These are phyloP conservation scores for Cervus canadensis DNA, from an alignment of 2,113 vertebrate genomes.

Conservation along the genomic window DNA sequence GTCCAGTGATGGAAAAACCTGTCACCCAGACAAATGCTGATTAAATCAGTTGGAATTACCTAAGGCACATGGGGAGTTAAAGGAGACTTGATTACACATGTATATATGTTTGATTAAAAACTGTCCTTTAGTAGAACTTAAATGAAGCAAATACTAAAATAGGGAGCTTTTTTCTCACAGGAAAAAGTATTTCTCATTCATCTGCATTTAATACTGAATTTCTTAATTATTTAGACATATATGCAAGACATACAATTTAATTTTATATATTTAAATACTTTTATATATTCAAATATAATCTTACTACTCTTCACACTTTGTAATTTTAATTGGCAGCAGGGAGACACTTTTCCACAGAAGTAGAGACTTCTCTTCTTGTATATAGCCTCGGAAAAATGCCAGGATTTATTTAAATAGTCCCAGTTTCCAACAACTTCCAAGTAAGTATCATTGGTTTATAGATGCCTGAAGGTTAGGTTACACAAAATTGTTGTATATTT, in stretches of 20 bases:
- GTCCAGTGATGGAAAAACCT: neutral
- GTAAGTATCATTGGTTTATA: neutral
- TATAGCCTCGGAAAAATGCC: neutral
- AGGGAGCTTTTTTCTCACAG: neutral
- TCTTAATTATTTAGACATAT: neutral
- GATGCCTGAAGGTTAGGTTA: neutral
- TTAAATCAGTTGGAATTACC: neutral
- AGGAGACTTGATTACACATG: constrained; percentile 10
- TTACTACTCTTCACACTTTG: neutral
- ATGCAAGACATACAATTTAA: neutral
- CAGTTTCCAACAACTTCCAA: neutral
- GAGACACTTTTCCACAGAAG: neutral
- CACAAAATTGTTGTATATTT: neutral
- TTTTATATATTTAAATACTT: neutral
- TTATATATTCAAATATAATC: neutral
- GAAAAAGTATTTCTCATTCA: neutral
- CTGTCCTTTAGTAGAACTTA: neutral
- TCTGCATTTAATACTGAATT: neutral
- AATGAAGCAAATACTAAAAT: neutral
- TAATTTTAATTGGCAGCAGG: neutral
- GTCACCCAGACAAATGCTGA: neutral
- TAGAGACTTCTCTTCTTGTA: neutral
- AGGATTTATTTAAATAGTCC: neutral
- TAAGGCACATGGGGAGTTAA: neutral
- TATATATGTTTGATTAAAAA: neutral